Evolutionary conservation across 2,797 vertebrate species (phyloP).

Genomic region (Garrulus glandarius): DNA sequence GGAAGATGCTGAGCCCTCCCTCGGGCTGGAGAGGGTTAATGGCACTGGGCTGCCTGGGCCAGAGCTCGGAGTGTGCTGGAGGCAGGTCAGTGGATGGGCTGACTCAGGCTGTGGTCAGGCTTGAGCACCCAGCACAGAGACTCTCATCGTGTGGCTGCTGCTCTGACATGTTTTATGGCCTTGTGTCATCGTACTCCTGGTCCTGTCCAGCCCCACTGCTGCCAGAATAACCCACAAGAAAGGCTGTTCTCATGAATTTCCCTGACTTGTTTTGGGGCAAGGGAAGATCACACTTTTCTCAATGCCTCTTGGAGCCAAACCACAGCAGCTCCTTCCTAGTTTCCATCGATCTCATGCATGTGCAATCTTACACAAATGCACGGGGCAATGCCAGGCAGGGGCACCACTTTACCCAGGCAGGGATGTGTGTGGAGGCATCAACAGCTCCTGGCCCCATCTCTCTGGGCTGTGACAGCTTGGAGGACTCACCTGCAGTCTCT

Average conservation of each 20-base stretch:
- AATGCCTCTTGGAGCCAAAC: conserved; percentile 5
- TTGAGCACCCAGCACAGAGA: not conserved
- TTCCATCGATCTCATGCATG: not conserved
- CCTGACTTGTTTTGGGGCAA: not conserved
- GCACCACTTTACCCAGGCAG: not conserved
- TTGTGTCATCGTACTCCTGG: not conserved
- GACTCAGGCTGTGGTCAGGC: conserved; percentile 14
- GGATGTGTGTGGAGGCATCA: not conserved
- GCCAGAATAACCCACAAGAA: conserved; percentile 52
- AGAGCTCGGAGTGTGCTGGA: not conserved
- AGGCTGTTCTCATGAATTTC: conserved; percentile 3
- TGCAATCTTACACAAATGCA: not conserved
- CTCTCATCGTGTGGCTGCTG: not conserved
- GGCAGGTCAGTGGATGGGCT: not conserved
- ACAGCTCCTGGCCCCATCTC: not conserved
- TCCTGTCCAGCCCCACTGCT: not conserved
- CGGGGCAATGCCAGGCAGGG: not conserved
- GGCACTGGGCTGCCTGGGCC: not conserved
- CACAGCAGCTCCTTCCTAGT: conserved; percentile 25
- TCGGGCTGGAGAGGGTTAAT: not conserved
- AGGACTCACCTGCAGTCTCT: not conserved
- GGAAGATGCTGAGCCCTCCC: not conserved
- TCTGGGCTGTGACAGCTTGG: not conserved
- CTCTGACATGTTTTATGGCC: conserved; percentile 40
- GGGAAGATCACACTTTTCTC: conserved; percentile 8